phyloP scores from a whole-genome alignment of 2,797 vertebrate species.

The Luscinia luscinia region DNA sequence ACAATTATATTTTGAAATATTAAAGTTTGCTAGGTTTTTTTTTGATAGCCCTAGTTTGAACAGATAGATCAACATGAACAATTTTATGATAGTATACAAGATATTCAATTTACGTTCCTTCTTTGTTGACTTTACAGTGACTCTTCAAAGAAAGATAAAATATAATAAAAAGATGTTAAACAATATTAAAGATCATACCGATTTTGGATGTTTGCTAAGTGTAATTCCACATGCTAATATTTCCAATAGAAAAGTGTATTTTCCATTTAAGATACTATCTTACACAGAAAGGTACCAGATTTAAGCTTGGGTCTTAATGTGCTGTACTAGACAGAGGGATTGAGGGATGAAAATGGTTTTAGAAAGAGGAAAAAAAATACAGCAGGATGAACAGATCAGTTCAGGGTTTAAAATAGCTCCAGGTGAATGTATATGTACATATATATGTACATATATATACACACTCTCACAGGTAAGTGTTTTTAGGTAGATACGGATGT shows the following conservation, averaged over 20 bases:
- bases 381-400: not conserved
- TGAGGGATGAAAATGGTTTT: not conserved
- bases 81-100: not conserved
- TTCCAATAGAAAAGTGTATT: not conserved
- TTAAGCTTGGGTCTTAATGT: not conserved
- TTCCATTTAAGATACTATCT: not conserved
- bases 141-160: not conserved
- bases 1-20: not conserved
- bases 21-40: not conserved
- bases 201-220: not conserved
- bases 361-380: not conserved
- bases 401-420: not conserved
- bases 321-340: not conserved
- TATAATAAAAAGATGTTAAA: not conserved
- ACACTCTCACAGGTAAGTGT: not conserved
- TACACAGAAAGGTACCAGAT: not conserved
- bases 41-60: not conserved
- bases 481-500: rapidly evolving
- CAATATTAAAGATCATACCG: not conserved
- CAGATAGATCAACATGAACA: not conserved
- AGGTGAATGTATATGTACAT: not conserved
- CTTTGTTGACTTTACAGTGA: not conserved
- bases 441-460: not conserved
- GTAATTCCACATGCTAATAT: not conserved
- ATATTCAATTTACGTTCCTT: not conserved